Evolutionary conservation across 2,888 invertebrate species (phyloP), one percentile per base, ranked within the genome.

Genomic region (Aphidius colemani): DNA sequence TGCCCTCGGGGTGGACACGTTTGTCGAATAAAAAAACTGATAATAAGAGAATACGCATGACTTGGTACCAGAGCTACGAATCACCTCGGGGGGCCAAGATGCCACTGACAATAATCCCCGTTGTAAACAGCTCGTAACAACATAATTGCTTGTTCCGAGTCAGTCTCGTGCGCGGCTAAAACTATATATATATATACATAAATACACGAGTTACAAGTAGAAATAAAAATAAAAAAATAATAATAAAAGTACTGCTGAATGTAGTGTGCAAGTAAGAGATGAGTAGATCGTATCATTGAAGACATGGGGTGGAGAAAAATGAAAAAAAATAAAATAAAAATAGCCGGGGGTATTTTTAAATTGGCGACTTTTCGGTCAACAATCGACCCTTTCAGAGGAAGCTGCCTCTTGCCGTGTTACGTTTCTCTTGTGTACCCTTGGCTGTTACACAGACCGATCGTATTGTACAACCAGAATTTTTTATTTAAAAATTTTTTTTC

Each of bases 341-440:
- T 48, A 65, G 69, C 70, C 70, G 63, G 70, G 69, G 69, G 70
- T 80, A 72, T 75, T 81, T 82, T 81, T 81, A 82, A 82, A 82
- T 82, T 82, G 82, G 81, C 81, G 81, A 81, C 81, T 82, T 81
- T 81, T 82, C 79, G 82, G 82, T 81, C 81, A 81, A 82, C 81
- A 79, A 81, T 81, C 81, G 82, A 80, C 81, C 80, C 79, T 81
- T 80, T 79, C 79, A 78, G 76, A 75, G 73, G 66, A 66, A 66
- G 67, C 70, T 61, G 65, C 63, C 53, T 49, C 59, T 53, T 53
- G 45, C 8, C 45, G 59, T 53, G 50, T 44, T 30, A 30, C 30
- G 53, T 53, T 44, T 56, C 11, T 60, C 44, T 49, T 46, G 2
- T 18, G 13, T 18, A 51, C 45, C 50, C 53, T 59, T 50, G 63